Evolutionary conservation across 1,140 invertebrate genomes (phyloP), one percentile per base, ranked within the genome.

Genomic region (Drosophila lowei): DNA sequence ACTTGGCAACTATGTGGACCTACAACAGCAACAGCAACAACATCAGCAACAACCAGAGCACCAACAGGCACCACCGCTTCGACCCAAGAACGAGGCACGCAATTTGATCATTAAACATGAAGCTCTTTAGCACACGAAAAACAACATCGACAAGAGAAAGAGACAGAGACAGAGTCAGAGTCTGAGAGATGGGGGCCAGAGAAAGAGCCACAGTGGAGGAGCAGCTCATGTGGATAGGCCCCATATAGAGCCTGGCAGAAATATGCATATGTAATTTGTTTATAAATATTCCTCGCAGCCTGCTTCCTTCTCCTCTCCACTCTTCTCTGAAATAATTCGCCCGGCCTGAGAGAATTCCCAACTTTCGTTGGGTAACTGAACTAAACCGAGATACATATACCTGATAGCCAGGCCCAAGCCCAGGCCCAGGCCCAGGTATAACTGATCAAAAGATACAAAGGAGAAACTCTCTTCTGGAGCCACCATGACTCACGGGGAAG

Each of bases 61-160:
- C 70, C 58, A 73, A 60, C 70, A 64, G 70, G 71, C 78, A 80
- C 68, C 34, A 38, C 11, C 50, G 58, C 30, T 42, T 0, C 23
- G 64, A 49, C 60, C 60, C 71, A 48, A 65, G 78, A 77, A 70
- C 76, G 74, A 81, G 83, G 81, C 81, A 86, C 81, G 81, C 81
- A 86, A 86, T 86, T 88, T 58, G 81, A 86, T 88, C 81, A 86
- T 86, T 86, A 86, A 86, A 86, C 81, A 86, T 86, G 81, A 88
- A 86, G 83, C 81, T 86, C 81, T 86, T 86, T 86, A 86, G 81
- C 78, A 86, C 77, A 88, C 81, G 70, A 62, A 81, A 84, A 65
- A 81, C 48, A 66, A 47, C 59, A 71, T 71, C 47, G 48, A 55
- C 48, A 56, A 54, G 60, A 59, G 49, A 46, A 48, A 50, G 56